These are phyloP conservation scores for Alcedo atthis DNA, from an alignment of 2,797 vertebrate genomes.

Conservation along the genomic window DNA sequence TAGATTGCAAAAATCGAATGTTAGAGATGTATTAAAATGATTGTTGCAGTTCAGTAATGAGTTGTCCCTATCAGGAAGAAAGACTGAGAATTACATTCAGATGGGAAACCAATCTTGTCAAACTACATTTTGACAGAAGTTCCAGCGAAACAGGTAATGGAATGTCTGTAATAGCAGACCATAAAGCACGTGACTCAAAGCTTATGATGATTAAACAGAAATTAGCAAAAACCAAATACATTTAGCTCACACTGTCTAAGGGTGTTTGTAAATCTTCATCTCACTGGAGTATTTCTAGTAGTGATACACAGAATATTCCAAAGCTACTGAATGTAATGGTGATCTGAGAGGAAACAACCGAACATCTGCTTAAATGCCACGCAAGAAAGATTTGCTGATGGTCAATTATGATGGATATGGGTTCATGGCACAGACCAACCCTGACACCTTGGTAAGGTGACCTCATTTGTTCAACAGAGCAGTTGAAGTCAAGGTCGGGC, in stretches of 20 bases:
- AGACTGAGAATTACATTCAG: background rate
- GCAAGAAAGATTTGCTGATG: background rate
- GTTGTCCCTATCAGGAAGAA: background rate
- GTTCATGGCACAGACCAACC: background rate
- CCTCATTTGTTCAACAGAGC: slow-evolving; percentile 3
- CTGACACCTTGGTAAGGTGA: background rate
- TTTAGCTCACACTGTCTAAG: background rate
- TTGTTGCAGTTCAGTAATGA: background rate
- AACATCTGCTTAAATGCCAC: background rate
- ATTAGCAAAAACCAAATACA: background rate
- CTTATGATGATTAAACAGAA: background rate
- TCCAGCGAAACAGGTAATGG: background rate
- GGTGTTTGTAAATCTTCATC: background rate
- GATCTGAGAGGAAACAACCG: background rate
- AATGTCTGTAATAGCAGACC: background rate
- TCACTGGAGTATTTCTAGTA: background rate
- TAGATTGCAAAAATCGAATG: background rate
- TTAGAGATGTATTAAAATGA: background rate
- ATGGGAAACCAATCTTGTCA: background rate
- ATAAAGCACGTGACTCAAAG: background rate
- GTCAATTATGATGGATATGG: background rate
- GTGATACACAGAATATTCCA: background rate
- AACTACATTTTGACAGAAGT: background rate
- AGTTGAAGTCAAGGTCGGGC: background rate
- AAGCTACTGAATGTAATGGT: background rate